Evolutionary conservation across 1,140 invertebrate species (phyloP), one percentile per base, ranked within the genome.

Genomic region (Diabrotica undecimpunctata): DNA sequence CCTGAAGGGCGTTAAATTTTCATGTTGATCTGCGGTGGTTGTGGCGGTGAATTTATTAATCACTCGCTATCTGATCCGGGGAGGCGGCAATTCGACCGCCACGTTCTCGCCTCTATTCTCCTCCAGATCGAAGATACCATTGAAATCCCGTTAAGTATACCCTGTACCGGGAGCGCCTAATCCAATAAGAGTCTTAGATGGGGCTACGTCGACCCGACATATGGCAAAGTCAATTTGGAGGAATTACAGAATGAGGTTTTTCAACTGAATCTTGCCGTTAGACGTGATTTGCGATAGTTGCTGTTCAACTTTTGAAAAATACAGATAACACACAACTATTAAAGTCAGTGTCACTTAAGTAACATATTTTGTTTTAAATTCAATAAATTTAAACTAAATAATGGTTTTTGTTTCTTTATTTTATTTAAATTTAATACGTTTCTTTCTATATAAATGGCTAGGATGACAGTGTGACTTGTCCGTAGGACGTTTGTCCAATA

Each of bases 171-270:
- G 5, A 10, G n/a, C 41, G 41, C 41, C 8, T n/a, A 46, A 46
- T 46, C 41, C 41, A 46, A 46, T 46, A 46, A n/a, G 41, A 46
- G n/a, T 46, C 41, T 46, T n/a, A 46, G 41, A 46, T 46, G n/a
- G 41, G 41, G 8, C n/a, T 10, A 46, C 8, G n/a, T 46, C n/a
- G 41, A 10, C 41, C 41, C 41, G 41, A 46, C 41, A 46, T 46
- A 46, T 46, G 8, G 2, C 41, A 46, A 46, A 46, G 41, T 5
- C 41, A 46, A 46, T n/a, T 25, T 46, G 41, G 8, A 46, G 41
- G 41, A 46, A n/a, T 6, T 46, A 5, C 2, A 46, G 25, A 25
- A 25, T 25, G 25, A 25, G 25, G 25, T 25, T 25, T 25, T 25
- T 25, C 25, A 25, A 25, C 25, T 25, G 25, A 25, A 25, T 25